Evolutionary conservation across 2,888 invertebrate genomes (phyloP), one percentile per base, ranked within the genome.

Genomic region (Ypsolopha sequella): DNA sequence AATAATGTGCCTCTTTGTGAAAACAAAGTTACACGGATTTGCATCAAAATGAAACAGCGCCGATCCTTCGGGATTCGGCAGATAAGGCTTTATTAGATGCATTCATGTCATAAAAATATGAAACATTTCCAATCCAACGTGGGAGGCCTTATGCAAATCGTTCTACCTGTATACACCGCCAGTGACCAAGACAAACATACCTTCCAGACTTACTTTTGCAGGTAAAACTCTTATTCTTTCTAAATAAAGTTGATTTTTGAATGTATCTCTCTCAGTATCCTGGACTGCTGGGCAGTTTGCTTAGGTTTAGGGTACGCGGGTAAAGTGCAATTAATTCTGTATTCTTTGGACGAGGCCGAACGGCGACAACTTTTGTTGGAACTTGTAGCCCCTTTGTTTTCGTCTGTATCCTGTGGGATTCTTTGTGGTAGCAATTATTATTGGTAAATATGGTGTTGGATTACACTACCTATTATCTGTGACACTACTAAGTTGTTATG

Each of bases 131-230:
- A 43, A 36, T 36, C 64, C 82, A 61, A 71, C 75, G 77, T 86
- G 86, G 80, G 86, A 64, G 86, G 86, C 76, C 76, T 70, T 82
- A 85, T 86, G 86, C 84, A 85, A 86, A 86, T 85, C 62, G 67
- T 54, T 69, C 69, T 86, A 86, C 86, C 86, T 86, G 86, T 80
- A 43, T 14, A 36, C 76, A 68, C 71, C 71, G 65, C 70, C 45
- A 46, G 36, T 66, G 68, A 65, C 70, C 65, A 75, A 76, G 64
- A 62, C 73, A 85, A 85, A 84, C 62, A 81, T 63, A 62, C 67
- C 65, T 65, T 61, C 70, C 73, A 74, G 24, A 24, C 24, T 24
- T 24, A 24, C 24, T 24, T 24, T 24, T 24, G 24, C 24, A 24
- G 24, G 24, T 24, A 24, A 24, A 2, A 24, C 24, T 24, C 24